These are phyloP conservation scores for Phoxinus dragarum DNA, from an alignment of 2,797 vertebrate species.

Conservation along the genomic window DNA sequence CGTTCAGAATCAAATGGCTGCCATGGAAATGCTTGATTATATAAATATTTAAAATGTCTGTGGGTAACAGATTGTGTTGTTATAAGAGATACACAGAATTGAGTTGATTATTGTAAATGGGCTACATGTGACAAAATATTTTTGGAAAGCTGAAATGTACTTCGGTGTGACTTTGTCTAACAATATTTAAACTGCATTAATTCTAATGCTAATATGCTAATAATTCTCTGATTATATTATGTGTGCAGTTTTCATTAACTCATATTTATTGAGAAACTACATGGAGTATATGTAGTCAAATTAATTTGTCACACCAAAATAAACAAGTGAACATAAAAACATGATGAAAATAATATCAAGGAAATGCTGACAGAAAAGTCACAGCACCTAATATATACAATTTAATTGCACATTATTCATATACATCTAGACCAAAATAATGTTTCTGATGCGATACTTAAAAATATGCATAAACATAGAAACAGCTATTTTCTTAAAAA, in stretches of 20 bases:
- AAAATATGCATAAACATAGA: no score
- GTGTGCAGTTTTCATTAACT: not conserved
- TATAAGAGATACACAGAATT: not conserved
- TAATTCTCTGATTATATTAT: not conserved
- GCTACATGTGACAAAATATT: no score
- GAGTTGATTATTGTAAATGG: not conserved
- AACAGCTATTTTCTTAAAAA: not conserved
- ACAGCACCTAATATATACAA: not conserved
- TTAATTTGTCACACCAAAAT: not conserved
- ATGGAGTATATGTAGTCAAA: not conserved
- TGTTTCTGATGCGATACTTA: not conserved
- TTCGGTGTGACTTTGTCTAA: not conserved
- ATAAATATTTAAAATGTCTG: constrained; percentile 3
- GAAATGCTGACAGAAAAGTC: not conserved
- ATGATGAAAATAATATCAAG: not conserved
- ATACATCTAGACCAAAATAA: not conserved
- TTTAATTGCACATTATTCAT: not conserved
- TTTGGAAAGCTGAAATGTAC: not conserved
- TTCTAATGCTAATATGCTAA: not conserved
- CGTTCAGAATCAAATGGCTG: not conserved
- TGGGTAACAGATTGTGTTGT: not conserved
- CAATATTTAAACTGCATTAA: not conserved
- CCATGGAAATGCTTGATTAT: constrained; percentile 19
- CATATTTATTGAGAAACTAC: not conserved
- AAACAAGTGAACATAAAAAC: not conserved